Conservation (phyloP, 37 sponge, comb jelly and placozoan species). For the Spongilla lacustris region DNA sequence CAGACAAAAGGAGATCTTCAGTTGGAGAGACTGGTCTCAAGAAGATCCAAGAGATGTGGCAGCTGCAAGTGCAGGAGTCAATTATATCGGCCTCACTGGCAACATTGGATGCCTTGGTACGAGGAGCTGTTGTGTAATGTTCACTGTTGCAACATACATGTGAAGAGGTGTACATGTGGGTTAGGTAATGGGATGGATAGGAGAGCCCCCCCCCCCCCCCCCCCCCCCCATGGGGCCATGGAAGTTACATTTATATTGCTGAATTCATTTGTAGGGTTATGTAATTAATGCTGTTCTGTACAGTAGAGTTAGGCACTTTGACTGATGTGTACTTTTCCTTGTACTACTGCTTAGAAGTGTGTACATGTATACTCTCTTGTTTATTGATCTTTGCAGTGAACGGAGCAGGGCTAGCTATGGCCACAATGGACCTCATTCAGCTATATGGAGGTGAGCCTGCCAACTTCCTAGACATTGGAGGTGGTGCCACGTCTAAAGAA, state of each 20-base stretch:
- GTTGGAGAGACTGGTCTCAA: slow-evolving; percentile 87
- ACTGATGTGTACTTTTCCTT: no score
- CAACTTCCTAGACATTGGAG: slow-evolving; percentile 96
- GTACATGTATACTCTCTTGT: no score
- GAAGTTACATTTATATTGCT: no score
- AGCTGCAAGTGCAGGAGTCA: slow-evolving; percentile 83
- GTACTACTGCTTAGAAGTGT: no score
- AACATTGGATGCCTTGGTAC: slow-evolving; percentile 94
- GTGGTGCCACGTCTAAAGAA: slow-evolving; percentile 81
- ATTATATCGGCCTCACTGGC: slow-evolving; percentile 91
- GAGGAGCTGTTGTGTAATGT: background rate
- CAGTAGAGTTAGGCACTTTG: no score
- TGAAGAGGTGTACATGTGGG: background rate
- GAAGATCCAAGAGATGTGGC: slow-evolving; percentile 92
- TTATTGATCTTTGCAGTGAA: no score
- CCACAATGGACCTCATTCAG: slow-evolving; percentile 96
- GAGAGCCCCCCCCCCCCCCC: no score
- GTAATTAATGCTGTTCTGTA: no score
- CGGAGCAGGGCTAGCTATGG: slow-evolving; percentile 98
- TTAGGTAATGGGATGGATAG: background rate
- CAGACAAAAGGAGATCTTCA: slow-evolving; percentile 79
- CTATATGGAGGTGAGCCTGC: slow-evolving; percentile 89
- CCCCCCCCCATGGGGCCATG: no score
- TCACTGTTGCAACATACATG: background rate
- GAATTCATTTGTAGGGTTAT: no score